phyloP scores from a whole-genome alignment of 1,140 invertebrate genomes.

The Calliopsis andreniformis region DNA sequence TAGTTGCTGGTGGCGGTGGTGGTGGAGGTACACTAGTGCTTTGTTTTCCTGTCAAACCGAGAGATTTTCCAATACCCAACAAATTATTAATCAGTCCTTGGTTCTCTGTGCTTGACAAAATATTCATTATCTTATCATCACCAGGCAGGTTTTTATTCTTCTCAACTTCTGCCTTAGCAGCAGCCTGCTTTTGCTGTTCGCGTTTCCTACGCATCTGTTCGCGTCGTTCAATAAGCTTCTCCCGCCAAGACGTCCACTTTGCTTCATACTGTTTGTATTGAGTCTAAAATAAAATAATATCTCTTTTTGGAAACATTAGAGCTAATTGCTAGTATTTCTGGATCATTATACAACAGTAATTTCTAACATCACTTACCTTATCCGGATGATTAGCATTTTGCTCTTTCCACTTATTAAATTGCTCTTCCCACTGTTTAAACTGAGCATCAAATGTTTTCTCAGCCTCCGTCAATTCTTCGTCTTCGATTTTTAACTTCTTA shows the following conservation, averaged over 20 bases:
- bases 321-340: background rate
- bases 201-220: conserved; percentile 89
- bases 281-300: conserved; percentile 73
- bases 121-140: conserved; percentile 79
- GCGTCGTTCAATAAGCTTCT: conserved; percentile 88
- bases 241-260: conserved; percentile 90
- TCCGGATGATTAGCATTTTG: conserved; percentile 93
- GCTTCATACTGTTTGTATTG: conserved; percentile 91
- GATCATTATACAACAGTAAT: background rate
- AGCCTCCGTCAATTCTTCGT: conserved; percentile 84
- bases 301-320: conserved; percentile 13
- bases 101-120: conserved; percentile 79
- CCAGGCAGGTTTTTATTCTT: conserved; percentile 76
- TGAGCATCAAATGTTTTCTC: conserved; percentile 91
- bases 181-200: conserved; percentile 77
- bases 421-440: conserved; percentile 92
- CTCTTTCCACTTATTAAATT: conserved; percentile 92
- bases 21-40: conserved; percentile 44
- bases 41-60: conserved; percentile 77
- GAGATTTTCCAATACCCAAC: conserved; percentile 78
- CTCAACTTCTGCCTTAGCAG: conserved; percentile 71
- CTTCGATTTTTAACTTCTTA: conserved; percentile 74
- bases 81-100: conserved; percentile 79
- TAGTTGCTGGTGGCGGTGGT: conserved; percentile 55
- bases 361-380: conserved; percentile 82